Conservation (phyloP, 1,140 invertebrate species). For the Drosophila lacteicornis region DNA sequence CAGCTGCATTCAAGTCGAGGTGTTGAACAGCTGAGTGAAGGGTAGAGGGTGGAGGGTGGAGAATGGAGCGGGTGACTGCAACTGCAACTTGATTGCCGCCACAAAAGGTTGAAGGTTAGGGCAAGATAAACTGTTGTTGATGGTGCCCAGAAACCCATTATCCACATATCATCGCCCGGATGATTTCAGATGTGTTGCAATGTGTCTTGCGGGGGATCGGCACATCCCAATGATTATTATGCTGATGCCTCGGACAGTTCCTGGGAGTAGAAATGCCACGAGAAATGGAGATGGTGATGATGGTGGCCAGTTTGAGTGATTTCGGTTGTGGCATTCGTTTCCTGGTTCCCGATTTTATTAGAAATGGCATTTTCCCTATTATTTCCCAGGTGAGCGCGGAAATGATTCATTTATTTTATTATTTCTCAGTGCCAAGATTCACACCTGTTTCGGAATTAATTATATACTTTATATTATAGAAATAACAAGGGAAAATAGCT, state of each 20-base stretch:
- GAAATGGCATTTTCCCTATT: conserved; percentile 17
- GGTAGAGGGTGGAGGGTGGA: conserved; percentile 19
- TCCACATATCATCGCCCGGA: conserved; percentile 74
- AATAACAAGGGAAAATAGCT: background rate
- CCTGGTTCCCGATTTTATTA: conserved; percentile 45
- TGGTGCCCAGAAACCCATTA: conserved; percentile 69
- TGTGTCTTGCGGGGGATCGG: conserved; percentile 28
- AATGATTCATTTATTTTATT: conserved; percentile 30
- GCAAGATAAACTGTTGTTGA: conserved; percentile 75
- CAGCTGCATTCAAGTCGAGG: conserved; percentile 62
- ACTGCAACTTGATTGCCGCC: conserved; percentile 67
- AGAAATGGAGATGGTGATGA: conserved; percentile 6
- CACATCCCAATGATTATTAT: conserved; percentile 42
- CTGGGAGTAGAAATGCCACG: conserved; percentile 33
- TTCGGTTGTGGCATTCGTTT: conserved; percentile 39
- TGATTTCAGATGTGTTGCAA: conserved; percentile 53
- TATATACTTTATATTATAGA: background rate
- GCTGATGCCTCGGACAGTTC: conserved; percentile 35
- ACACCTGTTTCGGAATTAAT: conserved; percentile 5
- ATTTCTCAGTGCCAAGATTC: background rate
- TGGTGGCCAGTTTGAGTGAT: conserved; percentile 32
- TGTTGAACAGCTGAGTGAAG: conserved; percentile 81
- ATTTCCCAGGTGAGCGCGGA: conserved; percentile 10
- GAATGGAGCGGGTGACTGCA: conserved; percentile 16
- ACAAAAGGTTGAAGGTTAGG: conserved; percentile 79